phyloP scores from a whole-genome alignment of 2,797 vertebrate species.

The Cichlasoma orientale region DNA sequence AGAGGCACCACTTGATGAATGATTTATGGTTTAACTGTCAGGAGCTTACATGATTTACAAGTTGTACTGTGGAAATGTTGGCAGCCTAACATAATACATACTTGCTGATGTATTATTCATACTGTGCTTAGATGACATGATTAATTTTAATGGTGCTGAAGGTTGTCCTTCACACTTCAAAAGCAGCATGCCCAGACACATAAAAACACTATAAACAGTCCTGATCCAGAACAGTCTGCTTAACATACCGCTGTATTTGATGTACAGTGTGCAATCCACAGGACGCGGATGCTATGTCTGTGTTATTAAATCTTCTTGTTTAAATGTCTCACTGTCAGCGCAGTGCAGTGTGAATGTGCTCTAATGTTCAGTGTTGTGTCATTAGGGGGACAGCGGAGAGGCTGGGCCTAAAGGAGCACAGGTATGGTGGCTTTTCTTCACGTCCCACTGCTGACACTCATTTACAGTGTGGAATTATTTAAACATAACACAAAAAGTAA shows the following conservation, averaged over 20 bases:
- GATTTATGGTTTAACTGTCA: slow-evolving; percentile 36
- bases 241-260: neutral
- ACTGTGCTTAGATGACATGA: slow-evolving; percentile 38
- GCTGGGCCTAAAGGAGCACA: slow-evolving; percentile 68
- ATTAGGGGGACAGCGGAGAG: slow-evolving; percentile 77
- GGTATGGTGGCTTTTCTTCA: slow-evolving; percentile 56
- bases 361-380: slow-evolving; percentile 38
- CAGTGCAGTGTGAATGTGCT: neutral
- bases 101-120: slow-evolving; percentile 55
- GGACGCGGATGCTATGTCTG: neutral
- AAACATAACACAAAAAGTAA: no score
- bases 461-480: neutral
- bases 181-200: neutral
- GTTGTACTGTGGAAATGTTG: slow-evolving; percentile 21
- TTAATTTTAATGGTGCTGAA: slow-evolving; percentile 44
- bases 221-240: neutral
- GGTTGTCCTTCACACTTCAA: slow-evolving; percentile 52
- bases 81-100: slow-evolving; percentile 19
- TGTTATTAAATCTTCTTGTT: neutral
- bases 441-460: neutral
- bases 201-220: neutral
- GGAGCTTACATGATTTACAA: slow-evolving; percentile 39
- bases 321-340: neutral
- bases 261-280: neutral
- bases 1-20: slow-evolving; percentile 25